Conservation (phyloP, 2,797 vertebrate species). For the Coregonus ussuriensis region DNA sequence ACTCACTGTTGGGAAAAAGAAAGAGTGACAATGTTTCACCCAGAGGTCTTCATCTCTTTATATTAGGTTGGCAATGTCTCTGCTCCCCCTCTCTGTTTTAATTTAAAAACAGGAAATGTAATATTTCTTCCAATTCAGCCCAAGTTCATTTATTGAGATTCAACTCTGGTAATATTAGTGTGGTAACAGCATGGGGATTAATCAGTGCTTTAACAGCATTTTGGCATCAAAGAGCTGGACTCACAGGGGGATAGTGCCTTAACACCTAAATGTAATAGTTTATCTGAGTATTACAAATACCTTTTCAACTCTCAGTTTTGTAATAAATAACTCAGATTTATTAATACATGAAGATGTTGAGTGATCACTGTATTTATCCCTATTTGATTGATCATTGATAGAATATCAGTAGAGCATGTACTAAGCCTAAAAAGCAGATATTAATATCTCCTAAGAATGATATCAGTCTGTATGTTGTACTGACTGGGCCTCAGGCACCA, state of each 20-base stretch:
- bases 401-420: neutral
- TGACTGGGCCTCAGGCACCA: neutral
- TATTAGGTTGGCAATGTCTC: conserved; percentile 56
- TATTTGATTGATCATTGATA: neutral
- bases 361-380: neutral
- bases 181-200: conserved; percentile 52
- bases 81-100: conserved; percentile 56
- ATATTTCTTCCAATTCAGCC: conserved; percentile 56
- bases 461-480: neutral
- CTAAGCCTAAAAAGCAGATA: neutral
- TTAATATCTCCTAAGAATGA: too few relatives aligned
- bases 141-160: conserved; percentile 59
- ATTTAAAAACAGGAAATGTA: conserved; percentile 68
- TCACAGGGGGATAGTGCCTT: neutral
- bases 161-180: conserved; percentile 55
- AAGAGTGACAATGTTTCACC: conserved; percentile 54
- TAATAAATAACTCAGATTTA: too few relatives aligned
- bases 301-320: too few relatives aligned
- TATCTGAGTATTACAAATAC: too few relatives aligned
- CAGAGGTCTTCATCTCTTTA: neutral
- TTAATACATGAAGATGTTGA: too few relatives aligned
- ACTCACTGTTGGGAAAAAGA: conserved; percentile 50
- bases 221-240: conserved; percentile 39
- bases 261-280: too few relatives aligned
- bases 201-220: conserved; percentile 60